phyloP scores from a whole-genome alignment of 2,113 vertebrate genomes.

The Pungitius pungitius region DNA sequence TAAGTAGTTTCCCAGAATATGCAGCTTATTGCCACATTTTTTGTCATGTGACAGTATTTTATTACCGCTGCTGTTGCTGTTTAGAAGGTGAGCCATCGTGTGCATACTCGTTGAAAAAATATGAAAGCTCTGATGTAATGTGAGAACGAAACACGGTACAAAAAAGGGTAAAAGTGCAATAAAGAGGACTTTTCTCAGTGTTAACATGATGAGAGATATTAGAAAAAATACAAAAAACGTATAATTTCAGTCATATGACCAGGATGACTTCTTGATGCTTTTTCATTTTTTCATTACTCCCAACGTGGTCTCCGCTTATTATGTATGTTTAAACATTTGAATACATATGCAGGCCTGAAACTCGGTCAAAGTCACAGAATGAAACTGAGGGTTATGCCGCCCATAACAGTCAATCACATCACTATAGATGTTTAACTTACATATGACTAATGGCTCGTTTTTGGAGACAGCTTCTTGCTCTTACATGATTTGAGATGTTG shows the following conservation, averaged over 20 bases:
- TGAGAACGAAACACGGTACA: constrained; percentile 17
- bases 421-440: neutral
- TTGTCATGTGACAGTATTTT: constrained; percentile 24
- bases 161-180: neutral
- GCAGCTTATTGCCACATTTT: constrained; percentile 18
- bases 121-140: constrained; percentile 33
- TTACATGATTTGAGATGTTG: neutral
- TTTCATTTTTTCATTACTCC: neutral
- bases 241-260: neutral
- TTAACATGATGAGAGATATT: neutral
- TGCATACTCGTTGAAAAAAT: constrained; percentile 29
- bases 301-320: neutral
- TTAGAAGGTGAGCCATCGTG: constrained; percentile 24
- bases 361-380: neutral
- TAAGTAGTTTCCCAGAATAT: constrained; percentile 32
- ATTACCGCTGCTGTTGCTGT: constrained; percentile 18
- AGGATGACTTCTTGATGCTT: neutral
- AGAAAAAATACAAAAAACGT: neutral
- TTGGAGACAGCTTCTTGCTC: neutral
- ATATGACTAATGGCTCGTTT: neutral
- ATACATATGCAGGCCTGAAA: neutral
- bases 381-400: neutral
- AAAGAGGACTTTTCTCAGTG: neutral
- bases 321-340: neutral
- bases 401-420: neutral